Evolutionary conservation across 1,140 invertebrate species (phyloP), one percentile per base, ranked within the genome.

Genomic region (Drosophila ananassae): DNA sequence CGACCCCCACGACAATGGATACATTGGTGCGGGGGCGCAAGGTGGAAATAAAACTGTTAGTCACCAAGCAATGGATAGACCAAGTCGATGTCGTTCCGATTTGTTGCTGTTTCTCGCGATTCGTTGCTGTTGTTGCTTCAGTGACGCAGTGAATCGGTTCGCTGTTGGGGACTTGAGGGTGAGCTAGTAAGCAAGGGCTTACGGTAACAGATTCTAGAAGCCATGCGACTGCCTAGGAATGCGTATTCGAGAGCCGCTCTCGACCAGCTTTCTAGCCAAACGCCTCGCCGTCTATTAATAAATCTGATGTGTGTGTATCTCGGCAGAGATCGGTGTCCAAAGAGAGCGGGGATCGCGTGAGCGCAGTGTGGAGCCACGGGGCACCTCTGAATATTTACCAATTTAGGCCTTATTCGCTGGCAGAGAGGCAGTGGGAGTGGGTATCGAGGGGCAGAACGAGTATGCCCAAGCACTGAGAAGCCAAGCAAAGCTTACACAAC

Each of bases 231-330:
- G 66, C 59, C 52, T 51, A 59, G 77, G 82, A 81, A 87, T 85
- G 61, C 59, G 53, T 76, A 41, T 73, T 41, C n/a, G 47, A 67
- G 50, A 61, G 51, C 24, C 52, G 17, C 55, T 78, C 54, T 57
- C 52, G 9, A 52, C 61, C 73, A 54, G 41, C 67, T 71, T 73
- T 67, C 53, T 57, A 12, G 21, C 50, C 24, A 37, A 39, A 44
- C 50, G 54, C 39, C 57, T 57, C 48, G 50, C 54, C 76, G 64
- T 79, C 81, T 87, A 87, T 87, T 89, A 79, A 82, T 87, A 87
- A 89, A 69, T 87, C 82, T 87, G 82, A 87, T 87, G 82, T 89
- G 74, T 87, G 71, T 82, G 68, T 73, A 85, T 80, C 73, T 80
- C 64, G 52, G 30, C 66, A 32, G 21, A 12, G 56, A 58, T 73